Conservation (phyloP, 2,888 invertebrate genomes). For the Diogma glabrata region DNA sequence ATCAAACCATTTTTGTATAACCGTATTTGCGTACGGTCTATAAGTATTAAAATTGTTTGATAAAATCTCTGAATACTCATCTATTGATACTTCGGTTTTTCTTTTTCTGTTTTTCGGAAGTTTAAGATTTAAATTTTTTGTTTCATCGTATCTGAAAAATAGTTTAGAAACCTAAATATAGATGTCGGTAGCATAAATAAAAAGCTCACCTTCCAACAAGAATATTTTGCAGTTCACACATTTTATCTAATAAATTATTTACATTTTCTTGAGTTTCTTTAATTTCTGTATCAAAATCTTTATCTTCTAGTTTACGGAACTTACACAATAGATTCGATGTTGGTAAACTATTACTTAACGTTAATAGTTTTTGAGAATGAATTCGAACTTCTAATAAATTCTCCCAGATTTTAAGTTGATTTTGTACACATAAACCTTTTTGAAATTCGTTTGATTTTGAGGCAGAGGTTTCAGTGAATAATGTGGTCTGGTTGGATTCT, state of each 20-base stretch:
- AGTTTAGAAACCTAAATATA: no score
- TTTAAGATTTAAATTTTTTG: slow-evolving; percentile 40
- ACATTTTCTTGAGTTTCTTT: slow-evolving; percentile 44
- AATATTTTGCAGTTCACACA: slow-evolving; percentile 46
- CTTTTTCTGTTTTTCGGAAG: no score
- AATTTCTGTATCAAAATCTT: slow-evolving; percentile 42
- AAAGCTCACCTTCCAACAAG: no score
- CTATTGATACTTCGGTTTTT: slow-evolving; percentile 12
- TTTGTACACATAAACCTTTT: slow-evolving; percentile 56
- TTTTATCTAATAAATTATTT: slow-evolving; percentile 49
- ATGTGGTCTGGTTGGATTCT: no score
- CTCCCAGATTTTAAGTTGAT: slow-evolving; percentile 72
- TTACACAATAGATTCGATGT: slow-evolving; percentile 42
- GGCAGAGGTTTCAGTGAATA: background rate
- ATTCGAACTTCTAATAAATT: slow-evolving; percentile 75
- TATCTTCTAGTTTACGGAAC: slow-evolving; percentile 35
- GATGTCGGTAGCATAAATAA: no score
- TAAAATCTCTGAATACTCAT: slow-evolving; percentile 47
- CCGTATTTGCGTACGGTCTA: slow-evolving; percentile 57
- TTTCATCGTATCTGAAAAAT: slow-evolving; percentile 48
- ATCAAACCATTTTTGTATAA: slow-evolving; percentile 91
- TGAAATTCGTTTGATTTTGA: slow-evolving; percentile 32
- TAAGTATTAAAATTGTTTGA: slow-evolving; percentile 47
- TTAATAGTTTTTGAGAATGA: slow-evolving; percentile 70
- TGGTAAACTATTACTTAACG: slow-evolving; percentile 69